Conservation (phyloP, 2,888 invertebrate genomes). For the Pharmacophagus antenor region DNA sequence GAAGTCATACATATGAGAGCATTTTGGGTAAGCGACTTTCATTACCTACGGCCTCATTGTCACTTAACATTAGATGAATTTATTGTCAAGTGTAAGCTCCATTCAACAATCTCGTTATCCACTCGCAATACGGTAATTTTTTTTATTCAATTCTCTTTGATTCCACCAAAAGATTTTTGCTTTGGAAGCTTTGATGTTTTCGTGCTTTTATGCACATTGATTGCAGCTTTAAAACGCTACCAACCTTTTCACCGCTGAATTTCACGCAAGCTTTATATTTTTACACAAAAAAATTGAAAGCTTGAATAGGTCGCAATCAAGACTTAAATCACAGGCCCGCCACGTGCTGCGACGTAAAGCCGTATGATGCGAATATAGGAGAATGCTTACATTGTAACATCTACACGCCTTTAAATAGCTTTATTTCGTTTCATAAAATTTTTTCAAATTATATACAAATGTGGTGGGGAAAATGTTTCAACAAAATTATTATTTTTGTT, state of each 20-base stretch:
- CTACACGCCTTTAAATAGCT: not conserved
- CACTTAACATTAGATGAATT: too few relatives aligned
- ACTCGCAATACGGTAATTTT: too few relatives aligned
- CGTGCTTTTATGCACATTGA: not conserved
- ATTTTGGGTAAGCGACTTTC: too few relatives aligned
- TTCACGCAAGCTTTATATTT: not conserved
- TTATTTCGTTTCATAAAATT: too few relatives aligned
- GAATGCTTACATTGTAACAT: not conserved
- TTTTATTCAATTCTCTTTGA: not conserved
- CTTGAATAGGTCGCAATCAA: constrained; percentile 2
- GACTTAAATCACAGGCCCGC: not conserved
- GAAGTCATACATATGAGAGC: too few relatives aligned
- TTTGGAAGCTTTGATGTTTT: not conserved
- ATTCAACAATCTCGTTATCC: too few relatives aligned
- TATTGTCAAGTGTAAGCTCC: too few relatives aligned
- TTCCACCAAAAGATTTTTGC: not conserved
- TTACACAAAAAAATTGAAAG: not conserved
- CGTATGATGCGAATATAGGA: not conserved
- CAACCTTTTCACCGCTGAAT: not conserved
- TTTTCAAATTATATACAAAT: too few relatives aligned
- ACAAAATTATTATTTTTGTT: too few relatives aligned
- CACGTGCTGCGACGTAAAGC: not conserved
- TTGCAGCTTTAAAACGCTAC: not conserved
- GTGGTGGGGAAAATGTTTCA: too few relatives aligned
- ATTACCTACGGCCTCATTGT: too few relatives aligned